Evolutionary conservation across 2,888 invertebrate species (phyloP), one percentile per base, ranked within the genome.

Genomic region (Drosophila suboccidentalis): DNA sequence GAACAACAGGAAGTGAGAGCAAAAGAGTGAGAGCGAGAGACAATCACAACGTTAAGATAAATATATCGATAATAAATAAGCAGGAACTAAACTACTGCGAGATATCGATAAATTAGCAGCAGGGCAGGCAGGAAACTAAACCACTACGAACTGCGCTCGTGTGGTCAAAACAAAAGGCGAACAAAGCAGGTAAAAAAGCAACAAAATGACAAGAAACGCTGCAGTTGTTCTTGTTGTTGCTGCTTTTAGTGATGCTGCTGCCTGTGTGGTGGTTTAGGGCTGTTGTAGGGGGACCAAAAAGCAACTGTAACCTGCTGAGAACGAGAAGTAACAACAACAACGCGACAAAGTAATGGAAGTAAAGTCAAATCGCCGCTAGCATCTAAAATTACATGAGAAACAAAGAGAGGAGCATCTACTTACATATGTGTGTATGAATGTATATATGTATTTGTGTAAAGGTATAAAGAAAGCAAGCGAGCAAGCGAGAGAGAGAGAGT

Each of bases 271-370:
- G 51, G 19, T 43, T 38, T 53, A 19, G 19, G 19, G 19, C 19
- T 19, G 19, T 19, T 1, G 19, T 19, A 19, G 19, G 19, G 19
- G 19, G 19, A 19, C 19, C 19, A 19, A 19, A 19, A 19, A 19
- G 19, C 19, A 19, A 77, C 87, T 80, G 50, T 82, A 82, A 86
- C 66, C 71, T 75, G 76, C 80, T 59, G 38, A 49, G 62, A 74
- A 32, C 43, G 19, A 49, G 32, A n/a, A 63, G 49, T 22, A 62
- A 57, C 32, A 73, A 65, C 43, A 74, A 69, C 46, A 76, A 61
- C 54, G 69, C 69, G 67, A 78, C 75, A 78, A 82, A 68, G 65
- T 82, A 78, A 90, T 84, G 72, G 63, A 85, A 78, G 85, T 22
- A 46, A 49, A 39, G 46, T 29, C 53, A 62, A 26, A 61, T 43